Base-by-base conservation (phyloP, 2,113 vertebrate species). In the Phalacrocorax carbo region DNA sequence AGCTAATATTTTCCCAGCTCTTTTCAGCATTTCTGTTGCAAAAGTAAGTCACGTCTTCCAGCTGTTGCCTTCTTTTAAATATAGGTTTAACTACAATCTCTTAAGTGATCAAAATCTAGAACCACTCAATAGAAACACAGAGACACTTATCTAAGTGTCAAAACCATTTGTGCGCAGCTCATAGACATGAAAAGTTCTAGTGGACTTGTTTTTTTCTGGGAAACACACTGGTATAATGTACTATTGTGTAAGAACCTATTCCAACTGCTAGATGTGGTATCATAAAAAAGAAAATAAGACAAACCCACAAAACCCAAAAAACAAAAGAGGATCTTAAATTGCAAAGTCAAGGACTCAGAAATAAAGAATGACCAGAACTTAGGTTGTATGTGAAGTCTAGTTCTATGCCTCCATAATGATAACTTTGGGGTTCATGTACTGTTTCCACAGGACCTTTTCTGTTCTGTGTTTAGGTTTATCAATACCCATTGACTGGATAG, bases 301-400 rank as follows among this genome's bases (percentile, higher is more conserved):
- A 60, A 52, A 2, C 0, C 5, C 51, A 54, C 27, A 54, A 54
- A 27, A 4, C 4, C 3, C 15, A 19, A 9, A 44, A 29, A 70
- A 6, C 29, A 40, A 62, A 81, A 69, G 17, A 69, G 9, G 17
- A 69, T 52, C 30, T 38, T 86, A 40, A 88, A 76, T 15, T 65
- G 18, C 26, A 55, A 46, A 61, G 48, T 87, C 26, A 70, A 80
- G 16, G 68, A 60, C 15, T 76, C 25, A 72, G 29, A 88, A 83
- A 88, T 32, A 65, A 76, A 48, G n/a, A 62, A 77, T 22, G 29
- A 76, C 7, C n/a, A 85, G 29, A 92, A 57, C 13, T 80, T 57
- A 19, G 12, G 23, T 2, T 93, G 62, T 40, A 86, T 15, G 6
- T 68, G 52, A 90, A 93, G 84, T n/a, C 32, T 12, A 19, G 20